Evolutionary conservation across 2,797 vertebrate species (phyloP).

Genomic region (Sitta carolinensis): DNA sequence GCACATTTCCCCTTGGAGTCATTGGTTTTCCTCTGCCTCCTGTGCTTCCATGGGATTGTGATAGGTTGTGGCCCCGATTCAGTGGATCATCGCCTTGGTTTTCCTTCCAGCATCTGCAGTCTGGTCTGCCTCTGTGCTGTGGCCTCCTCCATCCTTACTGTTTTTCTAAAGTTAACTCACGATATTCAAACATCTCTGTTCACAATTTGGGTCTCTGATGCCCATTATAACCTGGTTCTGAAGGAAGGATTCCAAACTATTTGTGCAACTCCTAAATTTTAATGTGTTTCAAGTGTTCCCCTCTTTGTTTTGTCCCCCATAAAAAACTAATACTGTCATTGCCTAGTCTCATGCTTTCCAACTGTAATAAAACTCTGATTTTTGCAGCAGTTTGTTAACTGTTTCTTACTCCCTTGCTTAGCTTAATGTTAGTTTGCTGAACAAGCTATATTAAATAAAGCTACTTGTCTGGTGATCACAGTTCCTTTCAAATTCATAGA

Average conservation of each 20-base stretch:
- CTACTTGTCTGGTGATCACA: background rate
- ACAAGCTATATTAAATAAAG: background rate
- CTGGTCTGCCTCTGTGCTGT: background rate
- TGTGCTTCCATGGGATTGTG: rapidly evolving
- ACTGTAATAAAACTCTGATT: background rate
- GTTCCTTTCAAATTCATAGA: background rate
- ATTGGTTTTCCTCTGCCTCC: background rate
- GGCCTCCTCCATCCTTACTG: background rate
- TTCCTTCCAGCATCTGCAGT: background rate
- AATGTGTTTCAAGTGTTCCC: background rate
- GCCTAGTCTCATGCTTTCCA: background rate
- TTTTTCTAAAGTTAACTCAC: background rate
- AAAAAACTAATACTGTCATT: background rate
- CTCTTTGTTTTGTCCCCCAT: background rate
- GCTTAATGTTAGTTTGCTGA: background rate
- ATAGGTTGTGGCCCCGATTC: background rate
- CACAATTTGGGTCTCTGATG: background rate
- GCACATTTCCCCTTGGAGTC: background rate
- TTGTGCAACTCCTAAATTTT: background rate
- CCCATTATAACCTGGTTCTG: background rate
- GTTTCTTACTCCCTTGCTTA: background rate
- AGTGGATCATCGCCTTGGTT: background rate
- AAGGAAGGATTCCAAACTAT: background rate
- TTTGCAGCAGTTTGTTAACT: background rate
- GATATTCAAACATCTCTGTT: background rate